phyloP scores from a whole-genome alignment of 2,888 invertebrate genomes.

The Ormyrus pomaceus region DNA sequence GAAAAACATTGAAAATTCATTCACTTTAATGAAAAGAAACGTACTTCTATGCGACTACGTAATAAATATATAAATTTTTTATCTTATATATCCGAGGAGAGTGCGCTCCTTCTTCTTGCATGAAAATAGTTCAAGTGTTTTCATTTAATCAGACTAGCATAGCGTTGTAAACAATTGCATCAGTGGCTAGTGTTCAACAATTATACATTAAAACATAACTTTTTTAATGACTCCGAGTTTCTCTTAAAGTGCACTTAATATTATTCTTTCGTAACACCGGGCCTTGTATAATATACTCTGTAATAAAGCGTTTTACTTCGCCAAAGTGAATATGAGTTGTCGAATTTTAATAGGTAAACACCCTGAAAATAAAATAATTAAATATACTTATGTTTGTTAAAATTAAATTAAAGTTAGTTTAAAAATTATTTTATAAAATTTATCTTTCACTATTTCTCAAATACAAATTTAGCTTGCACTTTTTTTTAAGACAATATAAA shows the following conservation, averaged over 20 bases:
- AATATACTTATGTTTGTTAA: background rate
- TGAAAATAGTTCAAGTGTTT: slow-evolving; percentile 63
- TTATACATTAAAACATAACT: slow-evolving; percentile 59
- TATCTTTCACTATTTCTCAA: slow-evolving; percentile 70
- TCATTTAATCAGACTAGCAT: slow-evolving; percentile 68
- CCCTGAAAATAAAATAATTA: slow-evolving; percentile 80
- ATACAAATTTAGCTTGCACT: background rate
- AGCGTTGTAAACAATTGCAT: slow-evolving; percentile 62
- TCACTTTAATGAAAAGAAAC: slow-evolving; percentile 43
- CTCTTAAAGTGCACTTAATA: slow-evolving; percentile 30
- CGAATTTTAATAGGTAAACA: slow-evolving; percentile 98
- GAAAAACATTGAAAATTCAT: slow-evolving; percentile 49
- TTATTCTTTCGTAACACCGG: slow-evolving; percentile 54
- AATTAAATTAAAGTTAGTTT: background rate
- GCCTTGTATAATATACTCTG: slow-evolving; percentile 96
- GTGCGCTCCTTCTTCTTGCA: slow-evolving; percentile 50
- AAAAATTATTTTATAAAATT: background rate
- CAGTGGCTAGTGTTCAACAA: slow-evolving; percentile 65
- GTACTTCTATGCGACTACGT: slow-evolving; percentile 47
- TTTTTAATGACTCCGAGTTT: slow-evolving; percentile 47
- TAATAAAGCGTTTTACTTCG: slow-evolving; percentile 99
- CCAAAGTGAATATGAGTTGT: slow-evolving; percentile 99
- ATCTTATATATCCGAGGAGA: slow-evolving; percentile 41
- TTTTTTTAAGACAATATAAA: background rate
- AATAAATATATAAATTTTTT: slow-evolving; percentile 62